Base-by-base conservation (phyloP, 2,888 invertebrate species). In the Vandiemenella viatica region DNA sequence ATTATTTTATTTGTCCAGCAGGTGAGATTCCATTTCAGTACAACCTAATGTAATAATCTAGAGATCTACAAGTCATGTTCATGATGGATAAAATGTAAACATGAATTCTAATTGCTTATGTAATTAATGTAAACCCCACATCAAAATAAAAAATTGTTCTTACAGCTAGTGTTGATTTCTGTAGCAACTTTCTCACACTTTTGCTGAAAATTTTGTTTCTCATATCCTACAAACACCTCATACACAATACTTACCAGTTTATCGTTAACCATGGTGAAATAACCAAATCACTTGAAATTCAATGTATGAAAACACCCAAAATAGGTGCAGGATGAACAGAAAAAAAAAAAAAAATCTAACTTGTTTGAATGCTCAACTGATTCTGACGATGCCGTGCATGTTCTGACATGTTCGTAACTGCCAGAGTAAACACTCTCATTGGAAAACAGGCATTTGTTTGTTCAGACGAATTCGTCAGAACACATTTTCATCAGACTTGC, bases 401-500 rank as follows among this genome's bases (percentile, higher is more conserved):
- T 16, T 42, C 17, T 42, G 42, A 17, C 42, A 17, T 42, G 42
- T 18, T 42, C 17, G 15, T 42, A 15, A 18, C 42, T 43, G 43
- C 43, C 19, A 43, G 10, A 20, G 43, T 43, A 43, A 43, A 43
- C 43, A 19, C 20, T 43, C 19, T 43, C 43, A 19, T 43, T 43
- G 43, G 43, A 43, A 43, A 43, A 43, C 43, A 43, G 20, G 13
- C 13, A 21, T 43, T 43, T 43, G 43, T 43, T 43, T 43, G 20
- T 43, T 6, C 43, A 20, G 43, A 43, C 43, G 43, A 43, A 43
- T 20, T 43, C 43, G 43, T 43, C 43, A 43, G 43, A 43, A 43
- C 20, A n/a, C 43, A 21, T 10, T 17, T 16, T 6, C 38, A 38
- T 40, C 40, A 40, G 40, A 40, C 40, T 40, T 19, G 40, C 43